A percentile compares a stretch with the other conserved stretches of the same genome.
phyloP scores from a whole-genome alignment of 2,797 vertebrate species.

The Iguana delicatissima region DNA sequence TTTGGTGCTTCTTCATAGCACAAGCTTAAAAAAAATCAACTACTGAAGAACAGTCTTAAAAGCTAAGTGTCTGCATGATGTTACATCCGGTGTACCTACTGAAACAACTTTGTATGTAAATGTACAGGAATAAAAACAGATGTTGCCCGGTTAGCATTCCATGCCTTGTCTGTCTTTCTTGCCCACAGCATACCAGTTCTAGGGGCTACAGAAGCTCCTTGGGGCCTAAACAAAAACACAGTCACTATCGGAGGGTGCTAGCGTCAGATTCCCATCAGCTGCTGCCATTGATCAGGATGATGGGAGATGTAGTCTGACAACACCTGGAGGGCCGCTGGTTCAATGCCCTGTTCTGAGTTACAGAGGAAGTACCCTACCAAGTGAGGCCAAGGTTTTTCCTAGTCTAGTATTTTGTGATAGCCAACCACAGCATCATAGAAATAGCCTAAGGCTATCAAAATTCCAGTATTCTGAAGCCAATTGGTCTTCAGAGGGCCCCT shows the following conservation, averaged over 20 bases:
- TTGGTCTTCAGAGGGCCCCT: too few species aligned
- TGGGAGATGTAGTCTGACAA: too few species aligned
- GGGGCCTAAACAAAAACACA: neutral
- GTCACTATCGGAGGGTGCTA: neutral
- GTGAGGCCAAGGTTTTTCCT: too few species aligned
- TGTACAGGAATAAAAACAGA: constrained; percentile 87
- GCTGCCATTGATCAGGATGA: too few species aligned
- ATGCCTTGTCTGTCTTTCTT: constrained; percentile 70
- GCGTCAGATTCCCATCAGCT: too few species aligned
- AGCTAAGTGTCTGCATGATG: constrained; percentile 86
- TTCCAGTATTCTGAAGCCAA: too few species aligned
- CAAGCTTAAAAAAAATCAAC: constrained; percentile 78
- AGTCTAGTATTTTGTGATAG: too few species aligned
- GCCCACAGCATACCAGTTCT: constrained; percentile 41
- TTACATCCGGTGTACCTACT: constrained; percentile 82
- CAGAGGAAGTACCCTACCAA: too few species aligned
- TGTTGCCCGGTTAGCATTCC: constrained; percentile 74
- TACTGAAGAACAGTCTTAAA: constrained; percentile 79
- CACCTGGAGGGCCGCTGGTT: too few species aligned
- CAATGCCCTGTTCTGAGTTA: too few species aligned
- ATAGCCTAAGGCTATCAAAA: too few species aligned
- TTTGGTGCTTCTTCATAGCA: constrained; percentile 82
- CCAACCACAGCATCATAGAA: too few species aligned
- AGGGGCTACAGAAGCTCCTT: neutral
- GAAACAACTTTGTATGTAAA: constrained; percentile 83